These are phyloP conservation scores for Numenius arquata DNA, from an alignment of 2,113 vertebrate genomes.

Conservation along the genomic window DNA sequence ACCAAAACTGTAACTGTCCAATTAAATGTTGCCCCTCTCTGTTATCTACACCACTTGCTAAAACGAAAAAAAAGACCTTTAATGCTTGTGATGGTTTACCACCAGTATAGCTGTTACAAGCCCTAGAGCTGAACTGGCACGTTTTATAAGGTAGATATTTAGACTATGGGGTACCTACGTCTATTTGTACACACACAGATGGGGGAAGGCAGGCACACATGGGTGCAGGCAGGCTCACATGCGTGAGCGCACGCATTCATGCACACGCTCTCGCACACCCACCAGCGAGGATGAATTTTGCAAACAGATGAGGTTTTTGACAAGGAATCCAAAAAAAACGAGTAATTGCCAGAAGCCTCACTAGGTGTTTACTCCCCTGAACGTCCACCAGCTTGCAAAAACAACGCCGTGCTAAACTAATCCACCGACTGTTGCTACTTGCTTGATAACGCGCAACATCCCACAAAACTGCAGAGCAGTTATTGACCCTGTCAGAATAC, in stretches of 20 bases:
- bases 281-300: slow-evolving; percentile 28
- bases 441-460: slow-evolving; percentile 75
- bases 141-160: background rate
- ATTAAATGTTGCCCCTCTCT: slow-evolving; percentile 58
- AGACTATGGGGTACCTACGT: background rate
- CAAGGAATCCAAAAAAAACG: slow-evolving; percentile 18
- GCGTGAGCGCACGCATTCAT: slow-evolving; percentile 32
- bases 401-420: slow-evolving; percentile 49
- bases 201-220: slow-evolving; percentile 19
- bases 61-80: slow-evolving; percentile 51
- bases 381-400: slow-evolving; percentile 64
- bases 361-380: slow-evolving; percentile 59
- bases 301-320: slow-evolving; percentile 59
- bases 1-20: slow-evolving; percentile 67
- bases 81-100: slow-evolving; percentile 27
- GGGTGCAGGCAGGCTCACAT: slow-evolving; percentile 11
- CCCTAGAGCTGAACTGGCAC: background rate
- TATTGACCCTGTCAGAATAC: slow-evolving; percentile 88
- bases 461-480: slow-evolving; percentile 82
- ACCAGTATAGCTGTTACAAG: background rate
- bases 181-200: background rate
- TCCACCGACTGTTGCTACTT: slow-evolving; percentile 73
- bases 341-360: slow-evolving; percentile 39
- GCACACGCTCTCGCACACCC: background rate
- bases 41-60: slow-evolving; percentile 54